phyloP scores from a whole-genome alignment of 2,113 vertebrate species.

The Tupaia tana region DNA sequence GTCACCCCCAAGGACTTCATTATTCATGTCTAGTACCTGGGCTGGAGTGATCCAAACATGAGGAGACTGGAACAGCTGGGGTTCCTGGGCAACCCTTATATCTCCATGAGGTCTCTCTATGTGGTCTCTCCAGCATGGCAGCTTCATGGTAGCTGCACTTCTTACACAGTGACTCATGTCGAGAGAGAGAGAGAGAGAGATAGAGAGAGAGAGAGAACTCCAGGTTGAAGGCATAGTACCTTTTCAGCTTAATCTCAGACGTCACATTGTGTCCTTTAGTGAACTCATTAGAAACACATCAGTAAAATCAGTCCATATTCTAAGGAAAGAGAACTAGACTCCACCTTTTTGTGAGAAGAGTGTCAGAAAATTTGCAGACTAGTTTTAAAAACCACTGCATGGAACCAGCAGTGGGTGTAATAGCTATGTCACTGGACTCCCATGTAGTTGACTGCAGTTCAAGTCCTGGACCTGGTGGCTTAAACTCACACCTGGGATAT shows the following conservation, averaged over 20 bases:
- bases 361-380: not conserved
- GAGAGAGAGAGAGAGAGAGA: not conserved
- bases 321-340: not conserved
- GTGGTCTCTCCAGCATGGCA: not conserved
- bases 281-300: not conserved
- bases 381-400: not conserved
- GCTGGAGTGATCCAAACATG: not conserved
- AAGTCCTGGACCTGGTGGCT: no score
- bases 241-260: not conserved
- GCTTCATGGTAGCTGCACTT: not conserved
- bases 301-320: not conserved
- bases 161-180: not conserved
- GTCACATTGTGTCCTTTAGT: not conserved
- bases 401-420: no score
- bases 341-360: not conserved
- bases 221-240: not conserved
- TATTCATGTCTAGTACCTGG: not conserved
- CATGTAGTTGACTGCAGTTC: no score
- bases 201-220: not conserved
- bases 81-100: not conserved
- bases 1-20: not conserved
- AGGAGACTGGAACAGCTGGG: not conserved
- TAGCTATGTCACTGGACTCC: no score
- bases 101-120: not conserved
- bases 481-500: no score